Evolutionary conservation across 1,140 invertebrate species (phyloP).

Genomic region (Bemisia tabaci): DNA sequence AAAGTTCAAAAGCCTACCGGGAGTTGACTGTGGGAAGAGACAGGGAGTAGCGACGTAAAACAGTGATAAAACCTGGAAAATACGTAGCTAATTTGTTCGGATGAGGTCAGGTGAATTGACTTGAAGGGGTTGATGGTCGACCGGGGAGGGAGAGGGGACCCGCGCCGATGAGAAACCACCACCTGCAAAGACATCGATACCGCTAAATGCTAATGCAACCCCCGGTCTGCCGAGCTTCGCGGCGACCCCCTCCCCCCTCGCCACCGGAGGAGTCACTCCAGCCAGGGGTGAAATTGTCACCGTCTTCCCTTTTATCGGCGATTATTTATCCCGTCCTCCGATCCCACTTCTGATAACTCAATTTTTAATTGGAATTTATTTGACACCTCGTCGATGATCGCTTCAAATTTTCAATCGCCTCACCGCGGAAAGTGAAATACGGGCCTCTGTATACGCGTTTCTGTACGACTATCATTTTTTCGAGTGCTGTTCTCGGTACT

Average conservation of each 20-base stretch:
- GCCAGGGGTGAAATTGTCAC: neutral
- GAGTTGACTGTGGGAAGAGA: too few species aligned
- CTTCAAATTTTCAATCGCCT: neutral
- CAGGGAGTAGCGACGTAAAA: too few species aligned
- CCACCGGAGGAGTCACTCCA: neutral
- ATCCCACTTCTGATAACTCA: neutral
- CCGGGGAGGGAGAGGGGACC: too few species aligned
- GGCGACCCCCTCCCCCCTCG: neutral
- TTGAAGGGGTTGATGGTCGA: neutral
- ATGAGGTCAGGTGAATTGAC: neutral
- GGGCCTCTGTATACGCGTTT: too few species aligned
- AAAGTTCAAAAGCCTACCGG: too few species aligned
- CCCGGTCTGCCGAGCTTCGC: neutral
- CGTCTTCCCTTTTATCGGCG: neutral
- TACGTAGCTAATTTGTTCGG: neutral
- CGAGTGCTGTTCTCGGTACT: too few species aligned
- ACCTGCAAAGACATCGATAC: neutral
- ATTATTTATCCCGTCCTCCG: neutral
- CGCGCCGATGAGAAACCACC: neutral
- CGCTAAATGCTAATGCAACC: neutral
- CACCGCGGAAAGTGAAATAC: neutral
- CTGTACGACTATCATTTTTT: too few species aligned
- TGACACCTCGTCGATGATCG: neutral
- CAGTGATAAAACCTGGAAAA: neutral
- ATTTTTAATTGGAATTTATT: neutral